Base-by-base conservation (phyloP, 92 coral and sea anemone genomes). In the Zoanthus gigantus region DNA sequence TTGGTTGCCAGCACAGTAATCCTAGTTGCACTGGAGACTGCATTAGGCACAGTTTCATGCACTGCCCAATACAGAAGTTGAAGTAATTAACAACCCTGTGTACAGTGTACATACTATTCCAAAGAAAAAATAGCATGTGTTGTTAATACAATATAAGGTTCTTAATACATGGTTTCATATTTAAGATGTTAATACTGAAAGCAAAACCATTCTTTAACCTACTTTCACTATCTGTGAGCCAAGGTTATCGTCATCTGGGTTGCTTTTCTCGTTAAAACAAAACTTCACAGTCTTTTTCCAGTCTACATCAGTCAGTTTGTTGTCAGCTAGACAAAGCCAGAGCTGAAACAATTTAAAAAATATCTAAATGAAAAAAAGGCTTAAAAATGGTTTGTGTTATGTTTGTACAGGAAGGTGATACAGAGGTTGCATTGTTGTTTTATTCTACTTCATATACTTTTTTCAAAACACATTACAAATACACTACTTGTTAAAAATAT, bases 151-250 rank as follows among this genome's bases (percentile, higher is more conserved):
- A 63, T 28, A 63, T 3, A 9, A 7, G 9, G 15, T 30, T 16
- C 12, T 13, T 2, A 69, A 9, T 23, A 69, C 1, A 32, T 15
- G n/a, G 48, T 11, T 32, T 42, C 9, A 3, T 10, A 71, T 14
- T 7, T 34, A 30, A 29, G 10, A n/a, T 18, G 34, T 63, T 63
- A 1, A 63, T 15, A 16, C 8, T 16, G 30, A n/a, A n/a, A n/a
- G 18, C 54, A 50, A 17, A n/a, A 16, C 3, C 9, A 17, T 5
- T 6, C 69, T 4, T 29, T 47, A 71, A 56, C 78, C 2, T 18
- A 97, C 99, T 97, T 97, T 97, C 53, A 97, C 99, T 50, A 97
- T 97, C 77, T 97, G 99, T 74, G 98, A 88, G 4, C 99, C 99
- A 37, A 97, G 96, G 78, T 97, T 95, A 79, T 97, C 99, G 94